These are phyloP conservation scores for Silurus glanis DNA, from an alignment of 2,113 vertebrate genomes.

Conservation along the genomic window DNA sequence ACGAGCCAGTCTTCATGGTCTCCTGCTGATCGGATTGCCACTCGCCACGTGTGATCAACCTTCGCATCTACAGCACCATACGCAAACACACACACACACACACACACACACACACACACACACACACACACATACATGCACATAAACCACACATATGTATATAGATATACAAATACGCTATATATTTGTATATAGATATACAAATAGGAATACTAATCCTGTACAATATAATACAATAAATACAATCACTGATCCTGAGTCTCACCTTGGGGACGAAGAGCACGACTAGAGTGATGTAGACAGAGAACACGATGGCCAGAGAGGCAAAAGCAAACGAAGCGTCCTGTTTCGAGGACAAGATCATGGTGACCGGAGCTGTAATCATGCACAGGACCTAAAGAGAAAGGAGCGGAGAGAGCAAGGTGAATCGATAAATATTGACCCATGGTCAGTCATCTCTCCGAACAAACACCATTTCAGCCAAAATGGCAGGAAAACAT, in stretches of 20 bases:
- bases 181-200: no score
- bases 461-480: slow-evolving; percentile 48
- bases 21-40: slow-evolving; percentile 98
- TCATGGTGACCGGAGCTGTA: slow-evolving; percentile 94
- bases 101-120: no score
- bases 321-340: slow-evolving; percentile 92
- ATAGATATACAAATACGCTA: neutral
- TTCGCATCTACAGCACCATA: slow-evolving; percentile 79
- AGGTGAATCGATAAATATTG: slow-evolving; percentile 55
- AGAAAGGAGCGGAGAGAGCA: neutral
- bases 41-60: slow-evolving; percentile 90
- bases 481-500: slow-evolving; percentile 35
- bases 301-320: slow-evolving; percentile 90
- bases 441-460: slow-evolving; percentile 50
- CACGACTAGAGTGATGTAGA: slow-evolving; percentile 93
- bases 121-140: no score
- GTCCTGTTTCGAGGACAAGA: slow-evolving; percentile 92
- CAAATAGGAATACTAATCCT: neutral
- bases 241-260: neutral
- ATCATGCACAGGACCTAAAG: slow-evolving; percentile 90
- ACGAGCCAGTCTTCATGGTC: slow-evolving; percentile 93
- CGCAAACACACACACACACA: neutral
- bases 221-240: neutral
- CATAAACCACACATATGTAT: no score
- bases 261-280: slow-evolving; percentile 93